A percentile compares a stretch with the other conserved stretches of the same genome.
Conservation (phyloP, 2,888 invertebrate genomes). For the Heliconius aoede region DNA sequence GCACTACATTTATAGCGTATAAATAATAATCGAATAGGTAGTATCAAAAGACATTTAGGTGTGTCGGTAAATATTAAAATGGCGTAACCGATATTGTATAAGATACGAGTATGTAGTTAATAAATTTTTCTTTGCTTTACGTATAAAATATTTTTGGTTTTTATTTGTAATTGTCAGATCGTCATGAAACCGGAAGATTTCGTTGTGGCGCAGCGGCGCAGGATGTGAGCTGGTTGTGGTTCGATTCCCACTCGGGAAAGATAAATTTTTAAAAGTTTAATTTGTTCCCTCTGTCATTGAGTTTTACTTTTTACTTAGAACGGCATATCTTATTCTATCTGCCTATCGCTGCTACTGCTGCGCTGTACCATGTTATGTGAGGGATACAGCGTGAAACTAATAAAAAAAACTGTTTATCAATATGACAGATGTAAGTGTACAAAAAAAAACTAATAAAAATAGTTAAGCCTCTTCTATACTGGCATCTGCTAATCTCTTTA, state of each 20-base stretch:
- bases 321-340: background rate
- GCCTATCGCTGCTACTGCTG: background rate
- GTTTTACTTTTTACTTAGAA: background rate
- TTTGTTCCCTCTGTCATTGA: no score
- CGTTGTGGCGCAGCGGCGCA: no score
- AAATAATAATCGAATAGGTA: conserved; percentile 17
- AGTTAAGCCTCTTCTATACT: background rate
- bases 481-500: background rate
- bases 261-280: no score
- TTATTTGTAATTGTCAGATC: no score
- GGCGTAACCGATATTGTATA: background rate
- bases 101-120: no score
- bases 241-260: no score
- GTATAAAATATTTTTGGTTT: no score
- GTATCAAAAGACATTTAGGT: conserved; percentile 6
- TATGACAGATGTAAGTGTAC: background rate
- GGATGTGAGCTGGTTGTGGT: no score
- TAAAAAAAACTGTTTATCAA: background rate
- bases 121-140: background rate
- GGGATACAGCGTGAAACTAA: background rate
- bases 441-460: background rate
- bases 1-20: conserved; percentile 18
- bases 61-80: background rate
- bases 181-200: no score
- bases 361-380: background rate